Evolutionary conservation across 2,113 vertebrate species (phyloP).

Genomic region (Canis aureus): DNA sequence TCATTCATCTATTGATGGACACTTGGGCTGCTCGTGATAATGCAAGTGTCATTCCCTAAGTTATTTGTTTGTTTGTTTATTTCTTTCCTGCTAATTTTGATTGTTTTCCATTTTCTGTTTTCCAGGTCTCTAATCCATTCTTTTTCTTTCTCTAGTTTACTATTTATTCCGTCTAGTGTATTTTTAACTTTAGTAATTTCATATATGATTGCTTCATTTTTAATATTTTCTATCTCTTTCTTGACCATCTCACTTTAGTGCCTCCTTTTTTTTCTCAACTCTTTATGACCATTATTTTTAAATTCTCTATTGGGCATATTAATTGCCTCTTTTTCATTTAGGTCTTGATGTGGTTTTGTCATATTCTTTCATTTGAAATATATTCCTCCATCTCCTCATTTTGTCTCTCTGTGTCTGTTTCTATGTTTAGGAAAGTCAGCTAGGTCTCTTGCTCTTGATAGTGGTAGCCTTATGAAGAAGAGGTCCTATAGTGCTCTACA

Average conservation of each 20-base stretch:
- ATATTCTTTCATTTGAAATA: neutral
- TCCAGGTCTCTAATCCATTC: neutral
- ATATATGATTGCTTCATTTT: neutral
- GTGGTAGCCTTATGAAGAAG: neutral
- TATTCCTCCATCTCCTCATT: neutral
- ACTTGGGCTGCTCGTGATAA: neutral
- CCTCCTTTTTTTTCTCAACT: neutral
- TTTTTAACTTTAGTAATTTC: neutral
- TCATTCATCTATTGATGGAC: neutral
- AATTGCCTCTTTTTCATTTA: neutral
- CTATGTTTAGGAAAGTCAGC: neutral
- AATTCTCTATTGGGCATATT: neutral
- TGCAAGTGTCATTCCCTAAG: neutral
- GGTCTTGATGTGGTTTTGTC: neutral
- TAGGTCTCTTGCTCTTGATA: neutral
- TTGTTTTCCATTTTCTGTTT: neutral
- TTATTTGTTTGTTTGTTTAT: neutral
- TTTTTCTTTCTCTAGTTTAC: neutral
- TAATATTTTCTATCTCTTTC: neutral
- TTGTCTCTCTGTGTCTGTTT: neutral
- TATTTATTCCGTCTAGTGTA: neutral
- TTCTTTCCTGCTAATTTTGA: neutral
- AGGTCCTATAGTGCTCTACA: neutral
- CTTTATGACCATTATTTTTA: neutral
- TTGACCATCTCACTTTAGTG: neutral